A percentile compares a stretch with the other conserved stretches of the same genome.
Evolutionary conservation across 1,140 invertebrate species (phyloP).

Genomic region (Drosophila subpulchrella): DNA sequence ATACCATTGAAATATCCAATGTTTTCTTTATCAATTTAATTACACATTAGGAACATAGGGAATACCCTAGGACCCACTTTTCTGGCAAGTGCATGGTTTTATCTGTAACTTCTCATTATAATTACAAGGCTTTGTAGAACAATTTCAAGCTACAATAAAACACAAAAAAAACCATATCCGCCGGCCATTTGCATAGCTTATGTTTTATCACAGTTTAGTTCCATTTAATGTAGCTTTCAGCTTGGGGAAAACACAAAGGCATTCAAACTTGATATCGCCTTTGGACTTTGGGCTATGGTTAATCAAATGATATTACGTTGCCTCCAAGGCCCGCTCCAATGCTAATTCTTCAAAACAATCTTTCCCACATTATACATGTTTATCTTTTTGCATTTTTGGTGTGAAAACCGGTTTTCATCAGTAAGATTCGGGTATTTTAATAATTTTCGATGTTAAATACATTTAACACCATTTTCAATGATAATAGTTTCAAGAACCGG

Average conservation of each 20-base stretch:
- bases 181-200: constrained; percentile 17
- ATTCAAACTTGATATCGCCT: constrained; percentile 3
- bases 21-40: no score
- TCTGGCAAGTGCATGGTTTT: not conserved
- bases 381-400: not conserved
- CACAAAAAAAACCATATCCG: constrained; percentile 34
- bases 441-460: constrained; percentile 11
- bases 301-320: constrained; percentile 31
- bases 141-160: constrained; percentile 16
- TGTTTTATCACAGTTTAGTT: constrained; percentile 29
- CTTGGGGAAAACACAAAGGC: constrained; percentile 5
- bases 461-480: constrained; percentile 42
- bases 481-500: constrained; percentile 24
- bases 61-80: not conserved
- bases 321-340: constrained; percentile 3
- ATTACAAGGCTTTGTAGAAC: not conserved
- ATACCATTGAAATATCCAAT: no score
- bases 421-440: not conserved
- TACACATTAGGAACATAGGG: no score
- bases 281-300: constrained; percentile 20
- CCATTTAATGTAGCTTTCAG: constrained; percentile 4
- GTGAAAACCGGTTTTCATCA: constrained; percentile 7
- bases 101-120: not conserved
- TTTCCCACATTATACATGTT: not conserved
- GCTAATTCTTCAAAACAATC: constrained; percentile 39